Evolutionary conservation across 2,113 vertebrate species (phyloP), one percentile per base, ranked within the genome.

Genomic region (Lynx canadensis): DNA sequence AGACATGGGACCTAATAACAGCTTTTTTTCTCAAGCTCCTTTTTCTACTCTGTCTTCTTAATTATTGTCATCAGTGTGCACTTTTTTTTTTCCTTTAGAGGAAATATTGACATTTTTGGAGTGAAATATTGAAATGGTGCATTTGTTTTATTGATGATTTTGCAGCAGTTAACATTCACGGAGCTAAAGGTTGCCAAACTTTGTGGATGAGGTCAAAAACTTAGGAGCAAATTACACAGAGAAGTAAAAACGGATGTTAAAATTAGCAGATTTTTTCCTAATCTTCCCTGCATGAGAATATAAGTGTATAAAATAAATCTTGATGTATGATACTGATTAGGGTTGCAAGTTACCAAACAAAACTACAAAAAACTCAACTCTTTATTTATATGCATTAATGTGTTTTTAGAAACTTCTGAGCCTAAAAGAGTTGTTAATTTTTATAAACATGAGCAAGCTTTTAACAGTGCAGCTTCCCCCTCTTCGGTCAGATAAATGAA

Each of bases 61-160:
- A 98, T 98, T 99, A 98, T 91, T 94, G 94, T 94, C 94, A 98
- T 93, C 89, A 55, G 19, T 82, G 52, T 94, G 41, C 48, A 96
- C 96, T 92, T 96, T 89, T 95, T 95, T 95, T 97, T 97, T 98
- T 93, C 36, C 97, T 98, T 97, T 74, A 96, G 94, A 97, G 90
- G 95, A 98, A 98, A 98, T 98, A 98, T 89, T 98, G 98, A 98
- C 96, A 57, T 78, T 98, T 98, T 90, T 80, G 95, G 41, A 91
- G 95, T 96, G 91, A 81, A 36, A 94, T 96, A 93, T 69, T 92
- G 80, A 96, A 98, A 97, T 60, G 18, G 50, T 83, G 41, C 25
- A 36, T 76, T 97, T 95, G 74, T 95, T 97, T 95, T 78, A 97
- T 89, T n/a, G 88, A 96, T 96, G 98, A 94, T 78, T 96, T 89